Evolutionary conservation across 2,113 vertebrate species (phyloP), one percentile per base, ranked within the genome.

Genomic region (Xenus cinereus): DNA sequence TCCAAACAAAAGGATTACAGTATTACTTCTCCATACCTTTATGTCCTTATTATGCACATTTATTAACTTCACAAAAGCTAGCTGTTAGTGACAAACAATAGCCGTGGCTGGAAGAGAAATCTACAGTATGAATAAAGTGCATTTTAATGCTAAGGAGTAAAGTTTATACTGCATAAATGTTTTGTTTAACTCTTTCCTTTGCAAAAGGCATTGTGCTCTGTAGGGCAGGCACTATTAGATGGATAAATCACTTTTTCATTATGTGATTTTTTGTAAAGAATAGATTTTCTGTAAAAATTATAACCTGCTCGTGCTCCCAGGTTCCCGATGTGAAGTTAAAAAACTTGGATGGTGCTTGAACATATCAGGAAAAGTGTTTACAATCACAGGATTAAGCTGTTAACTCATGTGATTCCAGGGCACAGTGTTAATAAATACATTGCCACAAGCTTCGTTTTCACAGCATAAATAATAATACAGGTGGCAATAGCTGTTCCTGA

Each of bases 1-100:
- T 99, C 99, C 99, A 99, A 99, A 99, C 99, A 99, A 98, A 98
- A 98, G 98, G 98, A 98, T 98, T 98, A 98, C 98, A 98, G 98
- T 99, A 99, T 98, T 99, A 99, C 99, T 99, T 99, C 99, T 99
- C 98, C 98, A 98, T 98, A 98, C 98, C 99, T 99, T 99, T 98
- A 98, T 98, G 98, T 99, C 98, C 99, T 98, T 98, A 99, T 98
- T 98, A 98, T 98, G 98, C 98, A 98, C 98, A 98, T 98, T 98
- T 98, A 98, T 98, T 98, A 98, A 98, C 98, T 98, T 98, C 98
- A 98, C 98, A 98, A 98, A 98, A 98, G 98, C 98, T 98, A 98
- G 97, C 98, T 98, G 98, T 98, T 98, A 98, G 97, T 98, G 97
- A 99, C 99, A 99, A 99, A 96, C 99, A 99, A 99, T 99, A 99